Conservation (phyloP, 2,797 vertebrate genomes). For the Sciaenops ocellatus region DNA sequence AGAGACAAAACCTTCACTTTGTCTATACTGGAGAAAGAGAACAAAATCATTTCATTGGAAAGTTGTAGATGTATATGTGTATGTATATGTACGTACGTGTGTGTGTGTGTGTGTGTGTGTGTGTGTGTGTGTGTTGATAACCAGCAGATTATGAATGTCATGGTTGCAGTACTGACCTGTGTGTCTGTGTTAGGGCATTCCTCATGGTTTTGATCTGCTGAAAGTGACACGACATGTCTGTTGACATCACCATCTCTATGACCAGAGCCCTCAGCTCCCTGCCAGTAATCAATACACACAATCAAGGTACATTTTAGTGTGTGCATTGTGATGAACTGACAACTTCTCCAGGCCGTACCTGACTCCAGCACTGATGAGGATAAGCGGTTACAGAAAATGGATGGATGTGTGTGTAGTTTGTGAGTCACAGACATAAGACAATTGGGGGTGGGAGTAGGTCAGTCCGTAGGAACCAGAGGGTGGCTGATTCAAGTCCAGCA, state of each 20-base stretch:
- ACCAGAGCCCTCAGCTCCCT: constrained; percentile 96
- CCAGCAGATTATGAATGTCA: not conserved
- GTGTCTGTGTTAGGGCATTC: constrained; percentile 91
- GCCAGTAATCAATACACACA: constrained; percentile 27
- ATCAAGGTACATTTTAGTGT: not conserved
- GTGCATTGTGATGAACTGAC: too few relatives aligned
- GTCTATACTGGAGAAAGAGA: constrained; percentile 88
- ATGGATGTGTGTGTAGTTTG: too few relatives aligned
- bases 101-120: too few relatives aligned
- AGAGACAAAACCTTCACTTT: constrained; percentile 97
- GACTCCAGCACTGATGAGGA: too few relatives aligned
- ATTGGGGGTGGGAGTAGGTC: too few relatives aligned
- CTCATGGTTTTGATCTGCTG: constrained; percentile 98
- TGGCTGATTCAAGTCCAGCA: too few relatives aligned
- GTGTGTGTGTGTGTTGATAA: not conserved
- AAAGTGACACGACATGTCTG: constrained; percentile 99
- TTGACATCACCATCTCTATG: constrained; percentile 99
- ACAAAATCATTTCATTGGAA: not conserved
- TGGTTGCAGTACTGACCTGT: constrained; percentile 85
- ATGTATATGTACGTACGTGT: too few relatives aligned
- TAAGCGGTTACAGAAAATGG: too few relatives aligned
- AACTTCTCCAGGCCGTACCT: too few relatives aligned
- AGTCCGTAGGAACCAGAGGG: too few relatives aligned
- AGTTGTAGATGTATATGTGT: not conserved
- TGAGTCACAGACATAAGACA: too few relatives aligned